Percentiles rank a stretch among this genome's conserved stretches.
Conservation (phyloP, 2,113 vertebrate genomes). For the Dermatemys mawii region DNA sequence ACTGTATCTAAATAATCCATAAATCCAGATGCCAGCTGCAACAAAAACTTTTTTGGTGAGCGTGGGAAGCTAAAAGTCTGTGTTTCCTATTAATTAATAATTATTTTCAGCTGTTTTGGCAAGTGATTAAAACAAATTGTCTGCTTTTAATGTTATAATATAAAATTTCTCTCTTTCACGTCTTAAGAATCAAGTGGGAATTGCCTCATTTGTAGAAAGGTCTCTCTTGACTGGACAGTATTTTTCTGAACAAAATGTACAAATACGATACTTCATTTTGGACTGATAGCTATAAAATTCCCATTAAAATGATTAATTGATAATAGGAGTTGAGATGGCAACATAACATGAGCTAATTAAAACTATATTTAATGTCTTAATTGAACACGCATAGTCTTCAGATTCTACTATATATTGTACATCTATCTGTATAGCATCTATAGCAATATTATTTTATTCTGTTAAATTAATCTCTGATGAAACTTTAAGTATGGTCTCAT, state of each 20-base stretch:
- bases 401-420: background rate
- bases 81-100: conserved; percentile 96
- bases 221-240: conserved; percentile 37
- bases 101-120: conserved; percentile 90
- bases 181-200: conserved; percentile 32
- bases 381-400: background rate
- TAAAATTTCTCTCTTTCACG: conserved; percentile 69
- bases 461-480: background rate
- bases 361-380: background rate
- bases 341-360: background rate
- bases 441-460: background rate
- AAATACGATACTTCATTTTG: background rate
- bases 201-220: conserved; percentile 60
- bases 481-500: background rate
- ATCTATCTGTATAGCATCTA: background rate
- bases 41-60: conserved; percentile 76
- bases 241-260: background rate
- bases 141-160: conserved; percentile 79
- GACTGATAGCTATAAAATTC: rapidly evolving
- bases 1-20: conserved; percentile 71
- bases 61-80: conserved; percentile 83
- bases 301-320: background rate
- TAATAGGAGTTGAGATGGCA: background rate
- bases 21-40: conserved; percentile 81
- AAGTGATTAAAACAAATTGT: conserved; percentile 82